Evolutionary conservation across 2,113 vertebrate genomes (phyloP), one percentile per base, ranked within the genome.

Genomic region (Motacilla tschutschensis): DNA sequence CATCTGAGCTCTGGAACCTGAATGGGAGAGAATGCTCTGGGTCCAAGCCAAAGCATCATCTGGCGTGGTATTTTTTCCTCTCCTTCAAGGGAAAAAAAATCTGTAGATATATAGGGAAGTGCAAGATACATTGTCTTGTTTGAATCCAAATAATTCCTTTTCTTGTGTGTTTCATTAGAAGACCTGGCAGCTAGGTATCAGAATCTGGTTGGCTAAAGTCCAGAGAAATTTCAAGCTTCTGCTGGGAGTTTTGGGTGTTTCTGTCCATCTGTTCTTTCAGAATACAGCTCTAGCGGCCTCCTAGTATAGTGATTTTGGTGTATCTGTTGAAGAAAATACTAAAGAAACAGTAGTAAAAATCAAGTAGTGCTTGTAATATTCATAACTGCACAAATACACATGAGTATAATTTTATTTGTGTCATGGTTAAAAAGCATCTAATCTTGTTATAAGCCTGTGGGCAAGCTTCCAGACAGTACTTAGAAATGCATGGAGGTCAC

Each of bases 361-460:
- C 26, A 38, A 33, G 4, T 41, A n/a, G 18, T 66, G 35, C 26
- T 82, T 58, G 11, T 72, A 81, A 33, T 79, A 51, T 24, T 85
- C 12, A 11, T 62, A 50, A 62, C 19, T 47, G 29, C 44, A 63
- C 24, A 75, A 53, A 48, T 77, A 54, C 40, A 29, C 26, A 26
- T 0, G 0, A 24, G 38, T 50, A 16, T 14, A 0, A 36, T 21
- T 86, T 76, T 58, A 18, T 28, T 3, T 1, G 10, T 60, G 12
- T 48, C 58, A 51, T 12, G 21, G 18, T 71, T 85, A 53, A 50
- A 47, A 47, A 81, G n/a, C 58, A 88, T 51, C n/a, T 50, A 72
- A 78, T 69, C 11, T n/a, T 79, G 4, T 66, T 48, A 21, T 8
- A 63, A 53, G 7, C 33, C 50, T 74, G 28, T 38, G 76, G 57